These are phyloP conservation scores for Eupithecia subfuscata DNA, from an alignment of 2,888 invertebrate genomes.

Conservation along the genomic window DNA sequence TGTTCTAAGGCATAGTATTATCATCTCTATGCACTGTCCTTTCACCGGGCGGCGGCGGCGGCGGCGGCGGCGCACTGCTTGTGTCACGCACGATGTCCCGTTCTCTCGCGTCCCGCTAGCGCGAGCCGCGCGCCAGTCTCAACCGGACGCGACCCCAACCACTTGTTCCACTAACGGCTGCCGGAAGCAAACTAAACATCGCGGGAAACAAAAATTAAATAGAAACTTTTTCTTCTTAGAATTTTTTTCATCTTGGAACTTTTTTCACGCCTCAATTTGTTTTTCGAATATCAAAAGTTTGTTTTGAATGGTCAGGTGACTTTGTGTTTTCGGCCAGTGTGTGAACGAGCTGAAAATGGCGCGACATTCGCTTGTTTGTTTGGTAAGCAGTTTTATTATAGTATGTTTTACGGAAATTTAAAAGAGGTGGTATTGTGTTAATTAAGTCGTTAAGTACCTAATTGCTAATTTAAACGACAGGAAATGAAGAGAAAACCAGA, in stretches of 20 bases:
- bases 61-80: neutral
- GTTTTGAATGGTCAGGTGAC: conserved; percentile 50
- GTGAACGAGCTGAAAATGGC: conserved; percentile 54
- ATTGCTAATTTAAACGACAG: neutral
- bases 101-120: conserved; percentile 54
- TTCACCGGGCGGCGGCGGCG: conserved; percentile 47
- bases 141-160: conserved; percentile 48
- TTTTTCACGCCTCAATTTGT: neutral
- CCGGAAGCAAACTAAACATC: conserved; percentile 24
- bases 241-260: conserved; percentile 6
- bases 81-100: conserved; percentile 56
- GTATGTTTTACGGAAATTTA: neutral
- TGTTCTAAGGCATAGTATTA: conserved; percentile 8
- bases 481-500: conserved; percentile 1
- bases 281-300: conserved; percentile 24
- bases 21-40: conserved; percentile 61
- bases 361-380: conserved; percentile 51
- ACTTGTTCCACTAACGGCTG: conserved; percentile 39
- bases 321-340: conserved; percentile 51
- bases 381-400: conserved; percentile 53
- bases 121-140: conserved; percentile 47
- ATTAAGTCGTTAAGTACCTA: no score
- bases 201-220: conserved; percentile 9
- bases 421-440: no score
- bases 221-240: neutral